Conservation (phyloP, 2,888 invertebrate species). For the Caenorhabditis panamensis region DNA sequence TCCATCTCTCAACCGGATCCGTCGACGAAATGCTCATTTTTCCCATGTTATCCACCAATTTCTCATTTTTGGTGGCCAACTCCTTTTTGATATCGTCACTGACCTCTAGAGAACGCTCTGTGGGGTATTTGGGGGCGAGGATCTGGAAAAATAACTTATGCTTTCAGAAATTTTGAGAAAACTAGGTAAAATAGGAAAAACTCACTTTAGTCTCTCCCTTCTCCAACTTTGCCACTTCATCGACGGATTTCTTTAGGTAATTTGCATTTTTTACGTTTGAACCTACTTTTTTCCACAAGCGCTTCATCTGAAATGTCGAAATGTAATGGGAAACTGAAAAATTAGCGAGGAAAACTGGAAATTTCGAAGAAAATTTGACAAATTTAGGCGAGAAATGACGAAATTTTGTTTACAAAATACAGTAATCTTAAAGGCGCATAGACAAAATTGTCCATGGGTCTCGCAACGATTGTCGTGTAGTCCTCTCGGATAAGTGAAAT, state of each 20-base stretch:
- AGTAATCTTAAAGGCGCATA: constrained; percentile 48
- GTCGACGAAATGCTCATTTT: constrained; percentile 74
- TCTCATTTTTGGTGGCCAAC: constrained; percentile 69
- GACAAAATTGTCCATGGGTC: background rate
- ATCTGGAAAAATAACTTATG: constrained; percentile 44
- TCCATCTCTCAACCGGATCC: constrained; percentile 74
- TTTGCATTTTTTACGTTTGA: constrained; percentile 66
- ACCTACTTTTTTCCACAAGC: constrained; percentile 70
- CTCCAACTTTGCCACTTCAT: constrained; percentile 68
- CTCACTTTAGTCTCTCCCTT: constrained; percentile 62
- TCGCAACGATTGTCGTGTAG: constrained; percentile 13
- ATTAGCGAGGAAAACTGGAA: no score
- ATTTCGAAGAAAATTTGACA: no score
- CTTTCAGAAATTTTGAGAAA: background rate
- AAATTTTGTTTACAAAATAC: constrained; percentile 1
- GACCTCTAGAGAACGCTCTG: constrained; percentile 68
- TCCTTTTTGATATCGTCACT: constrained; percentile 68
- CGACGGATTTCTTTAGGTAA: constrained; percentile 69
- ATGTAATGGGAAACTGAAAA: no score
- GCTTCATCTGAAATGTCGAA: constrained; percentile 68
- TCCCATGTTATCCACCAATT: constrained; percentile 74
- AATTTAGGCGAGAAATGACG: no score
- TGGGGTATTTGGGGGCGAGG: constrained; percentile 75
- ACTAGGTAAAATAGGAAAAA: background rate
- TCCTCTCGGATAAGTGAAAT: background rate